Percentiles rank a stretch among this genome's conserved stretches.
phyloP scores from a whole-genome alignment of 2,113 vertebrate genomes.

The Solea senegalensis region DNA sequence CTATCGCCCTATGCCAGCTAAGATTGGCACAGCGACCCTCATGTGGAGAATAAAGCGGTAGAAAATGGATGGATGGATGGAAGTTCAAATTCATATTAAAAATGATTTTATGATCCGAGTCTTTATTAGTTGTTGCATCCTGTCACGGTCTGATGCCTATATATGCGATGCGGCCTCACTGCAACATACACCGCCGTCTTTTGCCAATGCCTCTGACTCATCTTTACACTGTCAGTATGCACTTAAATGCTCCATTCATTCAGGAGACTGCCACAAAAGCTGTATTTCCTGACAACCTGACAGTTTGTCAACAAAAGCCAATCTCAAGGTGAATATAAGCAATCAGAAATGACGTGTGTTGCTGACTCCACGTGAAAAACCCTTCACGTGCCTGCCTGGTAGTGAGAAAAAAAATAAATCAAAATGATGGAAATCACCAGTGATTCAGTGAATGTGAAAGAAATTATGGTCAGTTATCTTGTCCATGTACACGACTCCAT shows the following conservation, averaged over 20 bases:
- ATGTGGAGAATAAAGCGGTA: no score
- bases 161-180: neutral
- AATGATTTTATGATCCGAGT: neutral
- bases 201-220: constrained; percentile 1
- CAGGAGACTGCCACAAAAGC: constrained; percentile 17
- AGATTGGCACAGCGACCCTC: no score
- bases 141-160: no score
- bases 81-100: no score
- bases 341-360: constrained; percentile 1
- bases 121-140: neutral
- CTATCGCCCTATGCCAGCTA: no score
- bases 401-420: neutral
- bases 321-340: constrained; percentile 19
- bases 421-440: neutral
- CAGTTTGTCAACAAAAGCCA: constrained; percentile 7
- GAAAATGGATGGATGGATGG: no score
- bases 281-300: constrained; percentile 21
- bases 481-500: neutral
- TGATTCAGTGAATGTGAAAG: neutral
- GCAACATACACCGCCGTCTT: neutral
- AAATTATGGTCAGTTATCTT: no score
- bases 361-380: neutral
- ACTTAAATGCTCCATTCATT: constrained; percentile 16
- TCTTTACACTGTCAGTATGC: neutral
- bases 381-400: constrained; percentile 1